Conservation (phyloP, 53 echinoderm and acorn worm species). For the Mesocentrotus franciscanus region DNA sequence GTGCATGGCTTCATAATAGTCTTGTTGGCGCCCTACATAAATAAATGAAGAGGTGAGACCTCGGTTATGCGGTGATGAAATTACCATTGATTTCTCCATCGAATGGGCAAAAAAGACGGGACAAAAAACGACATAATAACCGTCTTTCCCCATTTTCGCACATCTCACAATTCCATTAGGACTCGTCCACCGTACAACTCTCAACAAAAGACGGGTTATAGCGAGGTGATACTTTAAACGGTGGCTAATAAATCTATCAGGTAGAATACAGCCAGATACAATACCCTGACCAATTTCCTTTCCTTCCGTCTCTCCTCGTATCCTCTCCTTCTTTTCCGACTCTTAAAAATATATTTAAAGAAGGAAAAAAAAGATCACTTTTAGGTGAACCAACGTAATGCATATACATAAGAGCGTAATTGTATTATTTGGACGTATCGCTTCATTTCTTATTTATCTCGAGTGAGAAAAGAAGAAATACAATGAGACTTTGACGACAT, state of each 20-base stretch:
- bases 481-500: background rate
- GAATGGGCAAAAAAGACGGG: background rate
- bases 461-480: background rate
- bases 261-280: background rate
- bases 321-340: background rate
- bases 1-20: constrained; percentile 41
- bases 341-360: background rate
- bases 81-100: constrained; percentile 51
- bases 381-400: background rate
- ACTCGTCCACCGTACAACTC: background rate
- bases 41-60: constrained; percentile 49
- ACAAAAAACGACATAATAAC: constrained; percentile 54
- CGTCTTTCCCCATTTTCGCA: constrained; percentile 60
- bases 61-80: constrained; percentile 25
- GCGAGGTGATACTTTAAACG: constrained; percentile 60
- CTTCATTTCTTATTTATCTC: constrained; percentile 21
- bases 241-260: constrained; percentile 60
- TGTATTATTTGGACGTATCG: constrained; percentile 20
- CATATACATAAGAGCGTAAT: constrained; percentile 1
- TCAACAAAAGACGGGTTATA: constrained; percentile 44
- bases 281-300: background rate
- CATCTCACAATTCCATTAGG: constrained; percentile 61
- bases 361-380: background rate
- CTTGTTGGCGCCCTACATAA: constrained; percentile 41
- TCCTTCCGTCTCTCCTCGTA: background rate